A percentile compares a stretch with the other conserved stretches of the same genome.
Evolutionary conservation across 2,888 invertebrate genomes (phyloP).

Genomic region (Lasioglossum malachurum): DNA sequence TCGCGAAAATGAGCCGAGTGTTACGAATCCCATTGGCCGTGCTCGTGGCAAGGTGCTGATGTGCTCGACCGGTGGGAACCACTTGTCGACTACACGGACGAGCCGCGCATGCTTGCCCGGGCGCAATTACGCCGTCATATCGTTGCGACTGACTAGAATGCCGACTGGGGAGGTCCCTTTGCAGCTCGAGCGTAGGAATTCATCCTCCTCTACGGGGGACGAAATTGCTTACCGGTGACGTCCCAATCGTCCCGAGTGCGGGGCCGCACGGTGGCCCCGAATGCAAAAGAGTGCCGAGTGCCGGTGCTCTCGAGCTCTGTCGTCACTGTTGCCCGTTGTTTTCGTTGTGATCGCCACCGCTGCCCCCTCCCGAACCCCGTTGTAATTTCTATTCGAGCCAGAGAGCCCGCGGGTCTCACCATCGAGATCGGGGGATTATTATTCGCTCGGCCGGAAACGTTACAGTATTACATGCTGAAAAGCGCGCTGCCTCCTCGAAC

Average conservation of each 20-base stretch:
- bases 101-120: slow-evolving; percentile 4
- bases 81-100: slow-evolving; percentile 79
- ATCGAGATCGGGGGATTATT: slow-evolving; percentile 74
- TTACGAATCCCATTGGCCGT: slow-evolving; percentile 51
- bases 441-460: slow-evolving; percentile 83
- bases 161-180: slow-evolving; percentile 48
- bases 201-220: slow-evolving; percentile 29
- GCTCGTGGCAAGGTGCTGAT: slow-evolving; percentile 67
- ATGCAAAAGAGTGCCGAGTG: not conserved
- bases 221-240: slow-evolving; percentile 19
- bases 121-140: slow-evolving; percentile 32
- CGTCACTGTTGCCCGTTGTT: slow-evolving; percentile 65
- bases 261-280: not conserved
- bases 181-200: slow-evolving; percentile 80
- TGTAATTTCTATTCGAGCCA: slow-evolving; percentile 34
- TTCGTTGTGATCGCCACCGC: slow-evolving; percentile 55
- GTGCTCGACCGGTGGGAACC: slow-evolving; percentile 81
- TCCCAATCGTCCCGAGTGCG: slow-evolving; percentile 39
- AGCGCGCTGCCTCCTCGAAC: slow-evolving; percentile 71
- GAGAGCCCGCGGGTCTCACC: slow-evolving; percentile 13
- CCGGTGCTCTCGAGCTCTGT: not conserved
- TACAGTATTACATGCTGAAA: slow-evolving; percentile 80
- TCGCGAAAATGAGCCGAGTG: slow-evolving; percentile 66
- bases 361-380: slow-evolving; percentile 19
- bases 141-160: slow-evolving; percentile 33